phyloP scores from a whole-genome alignment of 2,113 vertebrate species.

The Paedocypris sp. region DNA sequence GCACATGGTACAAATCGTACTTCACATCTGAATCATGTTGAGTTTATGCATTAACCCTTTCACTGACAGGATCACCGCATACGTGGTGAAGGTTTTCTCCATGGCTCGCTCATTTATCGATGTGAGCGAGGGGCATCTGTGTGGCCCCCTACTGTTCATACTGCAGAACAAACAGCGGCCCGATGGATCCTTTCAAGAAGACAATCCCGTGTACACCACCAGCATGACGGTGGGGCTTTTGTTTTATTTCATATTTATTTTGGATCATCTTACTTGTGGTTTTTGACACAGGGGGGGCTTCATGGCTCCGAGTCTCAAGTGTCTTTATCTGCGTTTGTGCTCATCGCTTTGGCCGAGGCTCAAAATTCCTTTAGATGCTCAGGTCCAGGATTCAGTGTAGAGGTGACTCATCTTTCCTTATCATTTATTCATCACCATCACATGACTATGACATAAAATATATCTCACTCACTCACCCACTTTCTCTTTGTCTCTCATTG shows the following conservation, averaged over 20 bases:
- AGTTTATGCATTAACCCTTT: background rate
- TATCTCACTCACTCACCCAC: too few species aligned
- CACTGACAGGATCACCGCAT: slow-evolving; percentile 75
- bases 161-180: slow-evolving; percentile 62
- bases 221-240: slow-evolving; percentile 55
- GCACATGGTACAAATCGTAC: slow-evolving; percentile 55
- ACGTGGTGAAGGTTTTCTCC: slow-evolving; percentile 81
- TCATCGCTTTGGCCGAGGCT: slow-evolving; percentile 68
- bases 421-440: too few species aligned
- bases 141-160: slow-evolving; percentile 74
- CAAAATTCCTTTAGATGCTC: slow-evolving; percentile 36
- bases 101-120: slow-evolving; percentile 59
- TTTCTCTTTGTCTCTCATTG: too few species aligned
- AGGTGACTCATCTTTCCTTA: too few species aligned
- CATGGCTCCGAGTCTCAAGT: slow-evolving; percentile 44
- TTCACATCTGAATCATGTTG: background rate
- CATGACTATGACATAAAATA: too few species aligned
- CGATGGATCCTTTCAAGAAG: slow-evolving; percentile 62
- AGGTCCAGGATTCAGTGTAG: slow-evolving; percentile 47
- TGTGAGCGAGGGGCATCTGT: slow-evolving; percentile 59
- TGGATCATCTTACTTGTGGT: background rate
- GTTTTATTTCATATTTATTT: background rate
- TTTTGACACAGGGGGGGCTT: slow-evolving; percentile 64
- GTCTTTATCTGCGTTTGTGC: slow-evolving; percentile 76
- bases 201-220: slow-evolving; percentile 60